phyloP scores from a whole-genome alignment of 2,797 vertebrate species.

The Rhinella marina region DNA sequence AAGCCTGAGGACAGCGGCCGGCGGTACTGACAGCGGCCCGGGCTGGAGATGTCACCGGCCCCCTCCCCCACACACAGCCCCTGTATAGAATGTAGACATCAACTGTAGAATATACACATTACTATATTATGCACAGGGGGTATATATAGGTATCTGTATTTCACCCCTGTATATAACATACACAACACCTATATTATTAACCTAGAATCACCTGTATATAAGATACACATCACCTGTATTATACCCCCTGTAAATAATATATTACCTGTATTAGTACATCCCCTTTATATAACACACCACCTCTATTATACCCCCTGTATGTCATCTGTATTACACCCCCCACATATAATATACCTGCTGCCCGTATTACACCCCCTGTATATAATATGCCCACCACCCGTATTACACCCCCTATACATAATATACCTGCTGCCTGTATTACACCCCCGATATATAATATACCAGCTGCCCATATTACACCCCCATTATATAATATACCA shows the following conservation, averaged over 20 bases:
- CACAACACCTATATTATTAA: not conserved
- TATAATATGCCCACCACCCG: not conserved
- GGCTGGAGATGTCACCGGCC: not conserved
- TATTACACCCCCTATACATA: too few relatives aligned
- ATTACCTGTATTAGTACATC: not conserved
- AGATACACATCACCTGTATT: not conserved
- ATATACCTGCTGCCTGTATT: too few relatives aligned
- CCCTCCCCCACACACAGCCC: too few relatives aligned
- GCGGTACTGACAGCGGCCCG: too few relatives aligned
- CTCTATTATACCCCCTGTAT: not conserved
- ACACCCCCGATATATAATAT: too few relatives aligned
- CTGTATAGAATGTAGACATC: too few relatives aligned
- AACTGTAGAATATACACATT: too few relatives aligned
- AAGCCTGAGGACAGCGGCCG: too few relatives aligned
- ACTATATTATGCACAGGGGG: too few relatives aligned
- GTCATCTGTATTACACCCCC: not conserved
- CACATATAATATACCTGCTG: not conserved
- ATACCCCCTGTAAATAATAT: not conserved
- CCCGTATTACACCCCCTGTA: not conserved
- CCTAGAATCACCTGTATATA: not conserved
- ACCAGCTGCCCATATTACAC: not conserved
- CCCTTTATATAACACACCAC: not conserved
- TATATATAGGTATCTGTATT: too few relatives aligned
- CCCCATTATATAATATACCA: not conserved
- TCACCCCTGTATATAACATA: not conserved